Evolutionary conservation across 2,113 vertebrate genomes (phyloP).

Genomic region (Vombatus ursinus): DNA sequence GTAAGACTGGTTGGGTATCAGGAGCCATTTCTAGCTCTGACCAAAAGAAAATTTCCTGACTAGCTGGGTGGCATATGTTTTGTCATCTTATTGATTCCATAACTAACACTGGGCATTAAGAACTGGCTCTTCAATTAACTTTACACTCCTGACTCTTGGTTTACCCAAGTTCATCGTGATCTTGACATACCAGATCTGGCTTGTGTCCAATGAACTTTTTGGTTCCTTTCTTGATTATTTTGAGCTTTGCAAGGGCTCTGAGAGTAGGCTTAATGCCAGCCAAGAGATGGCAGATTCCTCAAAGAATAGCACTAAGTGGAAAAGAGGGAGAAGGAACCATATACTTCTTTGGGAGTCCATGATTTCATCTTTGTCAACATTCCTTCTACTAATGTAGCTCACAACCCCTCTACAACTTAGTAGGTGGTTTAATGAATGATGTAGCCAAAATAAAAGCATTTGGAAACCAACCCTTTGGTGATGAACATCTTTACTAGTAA

Average conservation of each 20-base stretch:
- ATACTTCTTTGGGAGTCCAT: background rate
- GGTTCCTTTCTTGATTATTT: background rate
- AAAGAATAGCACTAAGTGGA: background rate
- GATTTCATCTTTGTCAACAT: background rate
- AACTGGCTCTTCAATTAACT: background rate
- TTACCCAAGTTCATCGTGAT: background rate
- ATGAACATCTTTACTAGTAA: background rate
- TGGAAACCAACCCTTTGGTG: background rate
- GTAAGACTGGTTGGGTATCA: background rate
- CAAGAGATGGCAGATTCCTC: background rate
- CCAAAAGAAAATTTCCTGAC: background rate
- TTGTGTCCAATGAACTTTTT: background rate
- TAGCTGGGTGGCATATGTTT: background rate
- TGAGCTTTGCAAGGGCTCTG: background rate
- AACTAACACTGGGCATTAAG: background rate
- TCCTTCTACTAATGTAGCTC: background rate
- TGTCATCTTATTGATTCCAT: background rate
- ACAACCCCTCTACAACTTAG: background rate
- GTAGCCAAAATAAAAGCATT: background rate
- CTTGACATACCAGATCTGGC: background rate
- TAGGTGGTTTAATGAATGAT: background rate
- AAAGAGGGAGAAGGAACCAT: background rate
- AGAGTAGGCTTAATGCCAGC: background rate
- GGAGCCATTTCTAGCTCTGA: background rate
- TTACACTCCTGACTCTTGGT: background rate